Evolutionary conservation across 2,113 vertebrate species (phyloP), one percentile per base, ranked within the genome.

Genomic region (Leptocoma aspasia): DNA sequence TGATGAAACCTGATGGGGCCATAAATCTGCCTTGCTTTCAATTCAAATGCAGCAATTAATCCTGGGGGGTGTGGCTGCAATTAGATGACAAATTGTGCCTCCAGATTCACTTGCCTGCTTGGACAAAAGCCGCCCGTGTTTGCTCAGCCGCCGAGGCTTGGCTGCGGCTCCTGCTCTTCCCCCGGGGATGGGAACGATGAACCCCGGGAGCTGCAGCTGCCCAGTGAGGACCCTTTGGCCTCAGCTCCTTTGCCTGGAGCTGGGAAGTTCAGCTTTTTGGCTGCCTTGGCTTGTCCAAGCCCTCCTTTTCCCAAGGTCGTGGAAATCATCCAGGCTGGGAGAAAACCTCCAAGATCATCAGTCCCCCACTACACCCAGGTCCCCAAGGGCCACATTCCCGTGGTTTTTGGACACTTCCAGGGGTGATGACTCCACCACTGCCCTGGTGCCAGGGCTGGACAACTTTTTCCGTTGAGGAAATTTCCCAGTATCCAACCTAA

Each of bases 21-120:
- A 35, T 91, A 95, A 96, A 95, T 96, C 92, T 89, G 33, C 42
- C 44, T 60, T 53, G 33, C 89, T 92, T 41, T 9, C 10, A 91
- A 61, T 89, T 85, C 86, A 77, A 90, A 80, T 76, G 83, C 69
- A 70, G 15, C 83, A 89, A 92, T 93, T 94, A 96, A 95, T 87
- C 72, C 81, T 23, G 73, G 84, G 92, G 95, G 31, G 95, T 92
- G 96, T 53, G 52, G 84, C 60, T 42, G 93, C 70, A 96, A 95
- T 96, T 95, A 96, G 87, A 94, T 96, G 96, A 95, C 95, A 96
- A 96, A 96, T 94, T 89, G 68, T 20, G 92, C 96, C 90, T 93
- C 60, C 47, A 87, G 92, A 93, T 82, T 81, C 96, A 94, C 94
- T 95, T 87, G 91, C 92, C 71, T 90, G 89, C 86, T 94, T 64